These are phyloP conservation scores for Setophaga petechia DNA, from an alignment of 2,113 vertebrate species.

Conservation along the genomic window DNA sequence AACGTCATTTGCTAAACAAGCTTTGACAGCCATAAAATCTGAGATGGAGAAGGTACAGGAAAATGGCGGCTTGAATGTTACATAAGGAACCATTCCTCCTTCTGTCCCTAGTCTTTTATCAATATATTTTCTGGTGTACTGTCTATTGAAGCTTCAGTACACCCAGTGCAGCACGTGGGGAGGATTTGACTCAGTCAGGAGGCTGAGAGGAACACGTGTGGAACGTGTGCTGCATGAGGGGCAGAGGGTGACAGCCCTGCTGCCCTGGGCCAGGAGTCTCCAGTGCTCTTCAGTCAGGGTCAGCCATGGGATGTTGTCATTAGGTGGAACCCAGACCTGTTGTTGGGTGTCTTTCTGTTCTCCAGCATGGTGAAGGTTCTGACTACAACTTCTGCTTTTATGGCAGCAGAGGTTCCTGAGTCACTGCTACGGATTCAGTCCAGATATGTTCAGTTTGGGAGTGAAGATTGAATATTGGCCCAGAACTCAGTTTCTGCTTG, in stretches of 20 bases:
- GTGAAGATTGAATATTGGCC: neutral
- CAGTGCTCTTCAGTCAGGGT: neutral
- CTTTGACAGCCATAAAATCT: neutral
- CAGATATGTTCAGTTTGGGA: neutral
- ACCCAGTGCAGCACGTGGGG: fast-evolving
- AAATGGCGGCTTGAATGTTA: neutral
- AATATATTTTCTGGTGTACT: neutral
- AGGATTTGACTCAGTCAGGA: neutral
- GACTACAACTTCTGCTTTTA: neutral
- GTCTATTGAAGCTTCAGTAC: neutral
- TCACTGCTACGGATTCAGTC: neutral
- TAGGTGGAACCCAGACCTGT: neutral
- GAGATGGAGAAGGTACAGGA: neutral
- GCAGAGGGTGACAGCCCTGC: neutral
- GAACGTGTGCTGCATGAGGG: neutral
- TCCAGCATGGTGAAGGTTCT: neutral
- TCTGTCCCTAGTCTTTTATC: neutral
- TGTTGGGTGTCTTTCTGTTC: neutral
- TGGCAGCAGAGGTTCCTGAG: neutral
- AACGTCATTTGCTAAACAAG: neutral
- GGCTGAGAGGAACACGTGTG: neutral
- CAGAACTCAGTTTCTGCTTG: neutral
- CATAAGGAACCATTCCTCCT: neutral
- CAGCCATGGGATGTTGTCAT: neutral
- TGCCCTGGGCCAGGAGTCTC: neutral